Evolutionary conservation across 2,888 invertebrate species (phyloP).

Genomic region (Drosophila subquinaria): DNA sequence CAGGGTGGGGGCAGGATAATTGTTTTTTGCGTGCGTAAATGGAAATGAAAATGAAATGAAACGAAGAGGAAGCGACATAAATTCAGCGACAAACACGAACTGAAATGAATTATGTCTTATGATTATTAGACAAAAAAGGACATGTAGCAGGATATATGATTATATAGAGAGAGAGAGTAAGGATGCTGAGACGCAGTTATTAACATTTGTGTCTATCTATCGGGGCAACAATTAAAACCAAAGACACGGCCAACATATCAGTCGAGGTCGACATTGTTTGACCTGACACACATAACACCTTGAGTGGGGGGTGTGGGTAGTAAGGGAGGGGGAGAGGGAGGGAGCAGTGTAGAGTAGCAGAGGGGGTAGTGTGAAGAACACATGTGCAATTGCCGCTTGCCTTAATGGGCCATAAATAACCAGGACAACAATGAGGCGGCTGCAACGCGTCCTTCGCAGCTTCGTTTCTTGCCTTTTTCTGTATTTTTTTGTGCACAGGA

Average conservation of each 20-base stretch:
- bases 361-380: constrained; percentile 71
- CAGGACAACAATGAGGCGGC: constrained; percentile 79
- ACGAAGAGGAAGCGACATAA: constrained; percentile 61
- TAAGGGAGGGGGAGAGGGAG: neutral
- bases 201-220: constrained; percentile 74
- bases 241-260: constrained; percentile 37
- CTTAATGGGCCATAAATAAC: constrained; percentile 84
- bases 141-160: constrained; percentile 21
- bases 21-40: constrained; percentile 67
- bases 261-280: constrained; percentile 41
- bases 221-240: constrained; percentile 71
- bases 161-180: constrained; percentile 16
- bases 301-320: constrained; percentile 5
- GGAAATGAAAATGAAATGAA: constrained; percentile 43
- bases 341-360: neutral
- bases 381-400: constrained; percentile 80
- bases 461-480: constrained; percentile 3
- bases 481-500: constrained; percentile 40
- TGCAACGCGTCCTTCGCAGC: constrained; percentile 58
- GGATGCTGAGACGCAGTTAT: constrained; percentile 72
- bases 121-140: constrained; percentile 75
- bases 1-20: constrained; percentile 55
- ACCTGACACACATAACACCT: constrained; percentile 71
- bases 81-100: constrained; percentile 71
- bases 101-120: constrained; percentile 77